Evolutionary conservation across 2,113 vertebrate genomes (phyloP).

Genomic region (Muscicapa adusta): DNA sequence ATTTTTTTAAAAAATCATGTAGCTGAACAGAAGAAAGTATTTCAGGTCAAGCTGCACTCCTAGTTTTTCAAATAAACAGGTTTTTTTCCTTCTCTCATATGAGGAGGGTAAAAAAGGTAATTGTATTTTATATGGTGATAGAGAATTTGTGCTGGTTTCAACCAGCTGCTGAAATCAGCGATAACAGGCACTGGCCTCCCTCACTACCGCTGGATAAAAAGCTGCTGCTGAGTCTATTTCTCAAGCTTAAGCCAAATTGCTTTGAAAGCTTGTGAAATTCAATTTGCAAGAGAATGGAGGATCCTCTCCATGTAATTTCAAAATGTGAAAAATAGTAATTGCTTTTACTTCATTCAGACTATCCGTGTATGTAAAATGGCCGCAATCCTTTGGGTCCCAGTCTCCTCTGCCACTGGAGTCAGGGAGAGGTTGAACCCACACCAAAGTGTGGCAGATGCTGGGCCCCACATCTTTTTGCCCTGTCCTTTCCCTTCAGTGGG

Average conservation of each 20-base stretch:
- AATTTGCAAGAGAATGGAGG: constrained; percentile 58
- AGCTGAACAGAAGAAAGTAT: neutral
- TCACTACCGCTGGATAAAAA: neutral
- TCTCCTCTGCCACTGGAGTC: neutral
- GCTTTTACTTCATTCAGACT: constrained; percentile 4
- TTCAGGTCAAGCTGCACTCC: neutral
- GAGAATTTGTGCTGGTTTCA: constrained; percentile 21
- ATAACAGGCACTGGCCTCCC: neutral
- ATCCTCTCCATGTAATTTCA: constrained; percentile 37
- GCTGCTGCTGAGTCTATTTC: constrained; percentile 31
- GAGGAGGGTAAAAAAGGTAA: neutral
- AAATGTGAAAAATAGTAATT: constrained; percentile 51
- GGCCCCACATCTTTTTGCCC: neutral
- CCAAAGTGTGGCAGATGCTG: neutral
- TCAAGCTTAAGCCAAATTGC: constrained; percentile 38
- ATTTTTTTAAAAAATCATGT: neutral
- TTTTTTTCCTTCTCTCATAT: neutral
- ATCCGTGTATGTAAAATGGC: neutral
- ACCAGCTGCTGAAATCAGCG: constrained; percentile 8
- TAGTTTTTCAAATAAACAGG: constrained; percentile 15
- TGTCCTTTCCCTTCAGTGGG: accelerated
- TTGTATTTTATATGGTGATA: constrained; percentile 9
- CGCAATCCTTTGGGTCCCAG: neutral
- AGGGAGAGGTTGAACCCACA: neutral
- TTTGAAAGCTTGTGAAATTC: constrained; percentile 57